Base-by-base conservation (phyloP, 2,888 invertebrate species). In the Drosophila barbarae region DNA sequence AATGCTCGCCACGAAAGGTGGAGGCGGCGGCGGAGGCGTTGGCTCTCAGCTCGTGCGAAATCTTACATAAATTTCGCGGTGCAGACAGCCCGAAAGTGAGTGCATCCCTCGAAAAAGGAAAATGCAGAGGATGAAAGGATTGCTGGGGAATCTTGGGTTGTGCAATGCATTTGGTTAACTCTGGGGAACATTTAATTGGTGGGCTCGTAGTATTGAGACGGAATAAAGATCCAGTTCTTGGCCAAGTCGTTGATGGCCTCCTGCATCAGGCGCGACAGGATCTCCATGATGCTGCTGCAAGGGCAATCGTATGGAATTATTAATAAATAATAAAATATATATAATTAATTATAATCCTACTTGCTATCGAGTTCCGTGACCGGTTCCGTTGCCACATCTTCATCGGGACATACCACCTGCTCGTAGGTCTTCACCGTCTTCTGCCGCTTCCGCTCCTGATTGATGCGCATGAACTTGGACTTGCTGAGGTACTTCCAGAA, bases 401-500 rank as follows among this genome's bases (percentile, higher is more conserved):
- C 0, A 30, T 42, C 15, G 23, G 49, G 30, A 6, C 52, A 32
- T 9, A 86, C 23, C 12, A 87, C 71, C 38, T 84, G 67, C 2
- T 81, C 77, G 47, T 87, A 87, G 32, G 72, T 73, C 36, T 63
- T 73, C 39, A 57, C 72, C 4, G 41, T 44, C 35, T 70, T 77
- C 12, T 56, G 64, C 5, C 73, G 76, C 21, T 71, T 55, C 4
- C 70, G 73, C 10, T 78, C 71, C 23, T 72, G 21, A 5, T 46
- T 53, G 15, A 80, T 74, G 42, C 87, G 86, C 87, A 85, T 86
- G 42, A 81, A 81, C 55, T 73, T 78, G 2, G 87, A 84, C 54
- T 85, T 79, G 9, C 87, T 79, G 5, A 87, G 68, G 59, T 86
- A 82, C 32, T 87, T 85, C 87, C 87, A 87, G 71, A 85, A 87